Conservation (phyloP, 2,888 invertebrate species). For the Drosophila tanythrix region DNA sequence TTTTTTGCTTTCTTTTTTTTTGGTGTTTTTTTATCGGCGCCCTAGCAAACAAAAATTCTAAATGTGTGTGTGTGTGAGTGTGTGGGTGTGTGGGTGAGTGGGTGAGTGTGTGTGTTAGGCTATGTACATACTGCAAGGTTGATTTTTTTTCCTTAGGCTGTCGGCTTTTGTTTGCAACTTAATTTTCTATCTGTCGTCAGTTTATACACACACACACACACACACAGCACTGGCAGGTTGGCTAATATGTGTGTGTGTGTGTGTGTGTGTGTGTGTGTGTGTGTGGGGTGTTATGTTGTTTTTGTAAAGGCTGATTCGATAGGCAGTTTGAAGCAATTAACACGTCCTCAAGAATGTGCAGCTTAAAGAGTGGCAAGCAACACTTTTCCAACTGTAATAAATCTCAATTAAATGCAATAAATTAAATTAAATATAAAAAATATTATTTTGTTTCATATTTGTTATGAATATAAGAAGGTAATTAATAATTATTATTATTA, state of each 20-base stretch:
- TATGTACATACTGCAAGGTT: slow-evolving; percentile 41
- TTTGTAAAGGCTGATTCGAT: slow-evolving; percentile 20
- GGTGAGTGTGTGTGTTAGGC: slow-evolving; percentile 23
- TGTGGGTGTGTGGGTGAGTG: slow-evolving; percentile 10
- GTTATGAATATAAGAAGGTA: background rate
- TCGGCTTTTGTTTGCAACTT: slow-evolving; percentile 75
- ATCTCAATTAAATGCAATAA: background rate
- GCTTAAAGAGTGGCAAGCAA: slow-evolving; percentile 2
- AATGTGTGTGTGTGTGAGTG: slow-evolving; percentile 6
- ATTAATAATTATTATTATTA: background rate
- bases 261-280: background rate
- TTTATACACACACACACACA: slow-evolving; percentile 45
- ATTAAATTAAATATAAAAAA: background rate
- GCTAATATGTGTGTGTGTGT: background rate
- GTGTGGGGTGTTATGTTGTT: background rate
- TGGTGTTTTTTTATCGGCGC: slow-evolving; percentile 12
- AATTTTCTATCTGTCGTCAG: slow-evolving; percentile 77
- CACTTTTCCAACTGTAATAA: background rate
- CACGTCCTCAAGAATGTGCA: slow-evolving; percentile 27
- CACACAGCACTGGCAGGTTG: slow-evolving; percentile 10
- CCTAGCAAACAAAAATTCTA: slow-evolving; percentile 29
- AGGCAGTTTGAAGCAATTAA: slow-evolving; percentile 34
- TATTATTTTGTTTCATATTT: background rate
- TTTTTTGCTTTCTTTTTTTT: slow-evolving; percentile 24
- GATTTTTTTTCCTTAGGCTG: slow-evolving; percentile 46